These are phyloP conservation scores for Dioctria linearis DNA, from an alignment of 2,888 invertebrate species.

Conservation along the genomic window DNA sequence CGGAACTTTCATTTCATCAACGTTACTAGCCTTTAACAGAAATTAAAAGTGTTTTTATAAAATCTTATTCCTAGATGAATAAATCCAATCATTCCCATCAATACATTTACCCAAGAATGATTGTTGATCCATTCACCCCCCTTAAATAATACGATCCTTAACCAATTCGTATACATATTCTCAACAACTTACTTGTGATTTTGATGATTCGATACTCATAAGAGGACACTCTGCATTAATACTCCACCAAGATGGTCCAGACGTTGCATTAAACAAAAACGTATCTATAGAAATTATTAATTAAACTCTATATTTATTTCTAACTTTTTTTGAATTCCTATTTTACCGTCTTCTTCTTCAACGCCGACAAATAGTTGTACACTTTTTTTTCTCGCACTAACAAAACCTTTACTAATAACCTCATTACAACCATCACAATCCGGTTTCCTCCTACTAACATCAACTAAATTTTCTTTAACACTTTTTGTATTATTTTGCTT, in stretches of 20 bases:
- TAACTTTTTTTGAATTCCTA: too few relatives aligned
- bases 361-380: too few relatives aligned
- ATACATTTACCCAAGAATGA: too few relatives aligned
- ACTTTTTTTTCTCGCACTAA: background rate
- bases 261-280: constrained; percentile 68
- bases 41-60: too few relatives aligned
- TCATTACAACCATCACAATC: constrained; percentile 32
- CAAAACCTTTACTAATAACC: background rate
- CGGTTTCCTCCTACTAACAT: background rate
- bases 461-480: constrained; percentile 57
- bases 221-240: constrained; percentile 69
- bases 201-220: constrained; percentile 67
- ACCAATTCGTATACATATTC: too few relatives aligned
- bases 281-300: constrained; percentile 63
- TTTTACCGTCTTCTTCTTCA: too few relatives aligned
- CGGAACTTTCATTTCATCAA: too few relatives aligned
- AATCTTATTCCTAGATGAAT: too few relatives aligned
- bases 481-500: constrained; percentile 54
- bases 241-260: constrained; percentile 67
- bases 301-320: background rate
- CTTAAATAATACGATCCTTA: too few relatives aligned
- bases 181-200: constrained; percentile 63
- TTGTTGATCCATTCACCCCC: too few relatives aligned
- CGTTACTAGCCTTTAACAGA: too few relatives aligned
- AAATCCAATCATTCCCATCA: too few relatives aligned